Base-by-base conservation (phyloP, 1,140 invertebrate species). In the Pteromalus puparum region DNA sequence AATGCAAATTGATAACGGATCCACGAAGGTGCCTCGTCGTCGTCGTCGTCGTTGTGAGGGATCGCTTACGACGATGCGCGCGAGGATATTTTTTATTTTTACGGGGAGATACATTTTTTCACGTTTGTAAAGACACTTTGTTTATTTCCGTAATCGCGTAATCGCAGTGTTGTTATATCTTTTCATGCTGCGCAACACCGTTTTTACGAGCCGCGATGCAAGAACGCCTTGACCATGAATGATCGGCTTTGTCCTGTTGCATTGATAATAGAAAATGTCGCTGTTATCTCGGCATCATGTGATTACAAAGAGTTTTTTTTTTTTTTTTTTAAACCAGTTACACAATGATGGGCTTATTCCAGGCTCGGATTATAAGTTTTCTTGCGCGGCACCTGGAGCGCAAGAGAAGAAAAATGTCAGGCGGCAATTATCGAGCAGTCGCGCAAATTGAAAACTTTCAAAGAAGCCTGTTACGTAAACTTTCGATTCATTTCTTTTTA, bases 1-100 rank as follows among this genome's bases (percentile, higher is more conserved):
- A 81, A 73, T 53, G 68, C 10, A 73, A n/a, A 72, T 81, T 81
- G 68, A 81, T 81, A 81, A 48, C 46, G 42, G 67, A 48, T 81
- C 24, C 24, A 4, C 15, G 48, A 53, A 53, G 48, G 18, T 18
- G 2, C 65, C 7, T 34, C 4, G 30, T 4, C 30, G n/a, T 74
- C 34, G 15, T 46, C 38, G 3, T 12, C 53, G 76, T 24, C 76
- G 65, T 18, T 42, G 68, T 12, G n/a, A 24, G 26, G 15, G n/a
- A 68, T 42, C 61, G 61, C 68, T 68, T 46, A 38, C 77, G 21
- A 67, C n/a, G 30, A 68, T 68, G 7, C 12, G 28, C 6, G 48
- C 13, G 26, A 34, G 12, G 61, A 48, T 81, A 10, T 18, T 72
- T 79, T n/a, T 26, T 24, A 67, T 38, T 67, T 67, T 24, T 26